Evolutionary conservation across 2,888 invertebrate species (phyloP), one percentile per base, ranked within the genome.

Genomic region (Agonopterix arenella): DNA sequence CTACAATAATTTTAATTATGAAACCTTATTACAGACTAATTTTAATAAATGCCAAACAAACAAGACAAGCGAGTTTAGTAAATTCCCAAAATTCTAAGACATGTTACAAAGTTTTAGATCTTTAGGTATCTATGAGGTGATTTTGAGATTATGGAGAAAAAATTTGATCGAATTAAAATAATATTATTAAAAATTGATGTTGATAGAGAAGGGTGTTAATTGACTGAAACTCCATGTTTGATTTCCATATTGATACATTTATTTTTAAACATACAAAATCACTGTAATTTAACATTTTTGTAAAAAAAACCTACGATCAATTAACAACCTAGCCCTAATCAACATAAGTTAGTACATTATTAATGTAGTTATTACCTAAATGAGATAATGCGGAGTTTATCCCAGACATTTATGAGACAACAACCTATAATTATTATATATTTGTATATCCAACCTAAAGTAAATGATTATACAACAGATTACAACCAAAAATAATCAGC

Each of bases 221-320:
- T 89, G 89, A 89, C 89, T 89, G 88, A 89, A 89, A 89, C 89
- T 89, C 89, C 88, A 89, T 73, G 72, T 75, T 72, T 66, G 64
- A 76, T 84, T 83, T 84, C 74, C 70, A 70, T 81, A 84, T 71
- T 76, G 76, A 78, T 69, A 80, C 80, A 77, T 89, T 89, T 89
- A 89, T 89, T 89, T 74, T 79, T 76, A 83, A 80, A 85, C 73
- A 81, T 77, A 88, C 84, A 89, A 84, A 70, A 79, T 79, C 76
- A 80, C 72, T 80, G 69, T 64, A 62, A 69, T 70, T 79, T 80
- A 77, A 84, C 82, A 86, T 77, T 77, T 28, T 78, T 66, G 66
- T 73, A 73, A 73, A 77, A 77, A 73, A 71, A 74, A 69, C 8
- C 62, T 71, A 76, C 74, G 71, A 82, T 86, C 86, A 86, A 85